Conservation (phyloP, 1,140 invertebrate genomes). For the Cydia amplana region DNA sequence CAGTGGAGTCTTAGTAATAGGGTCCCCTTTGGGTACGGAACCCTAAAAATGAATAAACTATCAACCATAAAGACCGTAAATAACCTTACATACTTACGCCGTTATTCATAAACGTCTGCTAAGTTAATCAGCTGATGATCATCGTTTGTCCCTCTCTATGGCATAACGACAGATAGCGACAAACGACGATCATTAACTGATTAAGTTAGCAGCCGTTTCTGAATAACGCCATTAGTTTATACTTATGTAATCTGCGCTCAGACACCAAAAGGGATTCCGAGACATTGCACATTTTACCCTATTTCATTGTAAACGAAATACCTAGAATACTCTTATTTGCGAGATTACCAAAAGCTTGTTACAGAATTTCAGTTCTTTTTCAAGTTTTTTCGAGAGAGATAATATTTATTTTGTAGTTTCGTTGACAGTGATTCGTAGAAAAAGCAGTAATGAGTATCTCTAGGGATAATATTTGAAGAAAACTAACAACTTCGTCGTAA, state of each 20-base stretch:
- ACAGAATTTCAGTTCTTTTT: not conserved
- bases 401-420: constrained; percentile 4
- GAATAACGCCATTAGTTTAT: too few species aligned
- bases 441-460: not conserved
- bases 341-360: constrained; percentile 11
- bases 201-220: too few species aligned
- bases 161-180: too few species aligned
- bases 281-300: constrained; percentile 7
- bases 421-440: not conserved
- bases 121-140: too few species aligned
- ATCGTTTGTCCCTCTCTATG: too few species aligned
- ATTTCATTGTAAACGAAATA: constrained; percentile 9
- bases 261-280: not conserved
- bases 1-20: too few species aligned
- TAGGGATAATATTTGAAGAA: not conserved
- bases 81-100: not conserved
- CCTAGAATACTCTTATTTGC: not conserved
- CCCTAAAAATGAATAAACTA: too few species aligned
- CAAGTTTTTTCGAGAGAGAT: not conserved
- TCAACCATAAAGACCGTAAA: too few species aligned
- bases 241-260: not conserved
- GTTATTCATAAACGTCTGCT: too few species aligned
- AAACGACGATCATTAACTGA: too few species aligned
- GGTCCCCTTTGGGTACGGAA: too few species aligned
- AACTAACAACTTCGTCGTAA: not conserved